These are phyloP conservation scores for Charanyca ferruginea DNA, from an alignment of 2,888 invertebrate species.

Conservation along the genomic window DNA sequence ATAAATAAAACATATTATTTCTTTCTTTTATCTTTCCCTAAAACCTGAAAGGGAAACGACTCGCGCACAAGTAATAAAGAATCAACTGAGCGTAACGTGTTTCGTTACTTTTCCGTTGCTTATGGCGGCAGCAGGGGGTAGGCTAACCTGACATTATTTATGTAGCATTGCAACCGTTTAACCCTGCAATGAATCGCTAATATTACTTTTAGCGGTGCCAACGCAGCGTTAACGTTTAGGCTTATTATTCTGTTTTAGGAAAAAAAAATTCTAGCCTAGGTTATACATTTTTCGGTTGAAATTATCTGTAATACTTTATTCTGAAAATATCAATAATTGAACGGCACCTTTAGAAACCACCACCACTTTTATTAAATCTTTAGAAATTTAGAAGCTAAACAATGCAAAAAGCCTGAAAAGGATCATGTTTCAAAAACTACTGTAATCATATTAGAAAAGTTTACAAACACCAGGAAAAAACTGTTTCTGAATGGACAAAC, in stretches of 20 bases:
- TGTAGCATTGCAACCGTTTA: conserved; percentile 42
- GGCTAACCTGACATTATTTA: conserved; percentile 54
- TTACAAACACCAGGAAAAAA: background rate
- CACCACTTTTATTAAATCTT: too few species aligned
- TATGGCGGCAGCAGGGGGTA: conserved; percentile 41
- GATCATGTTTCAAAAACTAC: background rate
- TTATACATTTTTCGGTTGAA: too few species aligned
- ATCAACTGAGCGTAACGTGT: conserved; percentile 53
- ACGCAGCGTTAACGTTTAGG: background rate
- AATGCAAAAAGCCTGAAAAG: background rate
- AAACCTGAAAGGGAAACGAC: conserved; percentile 19
- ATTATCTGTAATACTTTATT: too few species aligned
- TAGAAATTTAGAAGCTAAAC: background rate
- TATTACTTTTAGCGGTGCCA: conserved; percentile 37
- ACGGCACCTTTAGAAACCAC: too few species aligned
- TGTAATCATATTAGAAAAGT: conserved; percentile 4
- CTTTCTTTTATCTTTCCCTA: conserved; percentile 23
- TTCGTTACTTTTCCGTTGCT: conserved; percentile 49
- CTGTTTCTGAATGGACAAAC: conserved; percentile 24
- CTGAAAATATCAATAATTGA: too few species aligned
- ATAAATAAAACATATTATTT: conserved; percentile 16
- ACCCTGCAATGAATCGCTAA: conserved; percentile 50
- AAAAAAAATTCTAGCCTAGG: too few species aligned
- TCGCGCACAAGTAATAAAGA: conserved; percentile 51
- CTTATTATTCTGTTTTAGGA: background rate